Conservation (phyloP, 2,113 vertebrate genomes). For the Numenius arquata region DNA sequence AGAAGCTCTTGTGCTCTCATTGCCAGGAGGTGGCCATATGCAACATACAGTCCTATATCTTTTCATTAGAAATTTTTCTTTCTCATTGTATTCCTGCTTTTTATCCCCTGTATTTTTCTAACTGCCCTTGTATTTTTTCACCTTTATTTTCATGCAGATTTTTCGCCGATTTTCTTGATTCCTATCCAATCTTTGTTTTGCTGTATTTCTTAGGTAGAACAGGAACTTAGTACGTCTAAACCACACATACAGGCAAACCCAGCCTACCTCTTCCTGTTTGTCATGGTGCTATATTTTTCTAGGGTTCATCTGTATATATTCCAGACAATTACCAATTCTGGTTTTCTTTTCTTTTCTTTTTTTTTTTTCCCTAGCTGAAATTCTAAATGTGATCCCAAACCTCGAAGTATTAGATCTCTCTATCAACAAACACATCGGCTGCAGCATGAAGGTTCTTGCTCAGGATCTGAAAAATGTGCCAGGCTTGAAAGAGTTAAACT, state of each 20-base stretch:
- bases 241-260: neutral
- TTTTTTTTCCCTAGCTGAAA: slow-evolving; percentile 59
- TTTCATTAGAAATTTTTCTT: neutral
- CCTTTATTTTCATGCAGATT: neutral
- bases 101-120: neutral
- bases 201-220: neutral
- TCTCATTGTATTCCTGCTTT: neutral
- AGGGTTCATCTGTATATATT: neutral
- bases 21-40: neutral
- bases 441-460: slow-evolving; percentile 69
- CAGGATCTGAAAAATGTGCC: slow-evolving; percentile 71
- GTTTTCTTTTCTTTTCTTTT: neutral
- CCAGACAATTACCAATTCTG: neutral
- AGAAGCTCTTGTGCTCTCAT: neutral
- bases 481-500: slow-evolving; percentile 74
- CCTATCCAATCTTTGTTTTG: neutral
- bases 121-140: neutral
- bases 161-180: neutral
- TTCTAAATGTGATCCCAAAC: slow-evolving; percentile 62
- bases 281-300: neutral
- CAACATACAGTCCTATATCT: neutral
- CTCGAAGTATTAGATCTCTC: slow-evolving; percentile 85
- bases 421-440: slow-evolving; percentile 77
- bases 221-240: neutral
- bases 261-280: neutral